Evolutionary conservation across 2,888 invertebrate genomes (phyloP).

Genomic region (Drosophila siamana): DNA sequence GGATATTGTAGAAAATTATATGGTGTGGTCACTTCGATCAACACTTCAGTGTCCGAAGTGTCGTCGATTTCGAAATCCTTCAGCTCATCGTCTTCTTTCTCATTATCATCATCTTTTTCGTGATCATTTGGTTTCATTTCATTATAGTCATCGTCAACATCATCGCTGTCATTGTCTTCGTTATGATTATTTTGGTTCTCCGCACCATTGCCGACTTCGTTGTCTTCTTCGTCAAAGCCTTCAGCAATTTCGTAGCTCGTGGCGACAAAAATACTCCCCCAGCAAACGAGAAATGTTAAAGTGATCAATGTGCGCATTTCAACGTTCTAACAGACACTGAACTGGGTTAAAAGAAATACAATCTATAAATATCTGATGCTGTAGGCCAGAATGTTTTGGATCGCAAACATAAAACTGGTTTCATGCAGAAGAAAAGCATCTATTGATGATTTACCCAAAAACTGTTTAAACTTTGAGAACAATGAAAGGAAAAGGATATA

Average conservation of each 20-base stretch:
- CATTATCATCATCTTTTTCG: conserved; percentile 12
- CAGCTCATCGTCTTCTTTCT: neutral
- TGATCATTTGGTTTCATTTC: neutral
- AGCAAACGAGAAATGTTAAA: conserved; percentile 11
- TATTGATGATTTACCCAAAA: too few relatives aligned
- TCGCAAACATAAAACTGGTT: conserved; percentile 20
- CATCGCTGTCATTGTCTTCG: neutral
- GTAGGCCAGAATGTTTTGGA: too few relatives aligned
- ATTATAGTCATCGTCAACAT: neutral
- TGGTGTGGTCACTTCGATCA: neutral
- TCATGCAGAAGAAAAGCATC: neutral
- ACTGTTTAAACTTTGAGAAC: neutral
- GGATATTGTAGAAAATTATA: conserved; percentile 45
- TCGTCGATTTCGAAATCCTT: conserved; percentile 13
- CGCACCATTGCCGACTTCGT: conserved; percentile 1
- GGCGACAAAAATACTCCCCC: neutral
- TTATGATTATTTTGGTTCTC: conserved; percentile 12
- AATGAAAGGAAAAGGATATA: neutral
- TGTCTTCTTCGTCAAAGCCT: neutral
- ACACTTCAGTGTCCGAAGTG: neutral
- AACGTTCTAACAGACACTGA: conserved; percentile 26
- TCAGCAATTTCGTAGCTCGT: neutral
- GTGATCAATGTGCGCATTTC: conserved; percentile 32
- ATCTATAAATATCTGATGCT: neutral
- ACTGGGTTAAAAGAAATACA: too few relatives aligned